Base-by-base conservation (phyloP, 92 coral and sea anemone species). In the Phenganax marumi region DNA sequence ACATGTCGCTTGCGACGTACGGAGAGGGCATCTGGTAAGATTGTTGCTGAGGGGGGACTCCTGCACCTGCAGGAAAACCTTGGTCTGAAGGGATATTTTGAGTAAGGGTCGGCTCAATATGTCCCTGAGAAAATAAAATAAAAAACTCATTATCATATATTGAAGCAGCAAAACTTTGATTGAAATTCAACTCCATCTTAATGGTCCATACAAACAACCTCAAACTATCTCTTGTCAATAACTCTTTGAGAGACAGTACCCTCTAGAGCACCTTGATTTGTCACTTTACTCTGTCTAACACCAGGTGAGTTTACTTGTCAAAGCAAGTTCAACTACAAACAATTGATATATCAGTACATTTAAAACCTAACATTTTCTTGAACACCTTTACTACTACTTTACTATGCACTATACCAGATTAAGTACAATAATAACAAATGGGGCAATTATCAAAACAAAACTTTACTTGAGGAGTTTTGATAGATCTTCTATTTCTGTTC, bases 1-100 rank as follows among this genome's bases (percentile, higher is more conserved):
- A 78, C 83, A 62, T 18, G n/a, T 78, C 73, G 49, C 72, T 56
- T 8, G 73, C 7, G 60, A 78, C 60, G 22, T 78, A 78, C 22
- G 54, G 83, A 14, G 83, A 78, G 58, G 46, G 72, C 73, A 78
- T 77, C 50, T 39, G 72, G 82, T 33, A 77, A 62, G 71, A 71
- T 61, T 22, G 64, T 56, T 61, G 83, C 8, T 47, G 53, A 7
- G 83, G 17, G 3, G 58, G 24, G 52, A 60, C 60, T 39, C 56
- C 63, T 4, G 80, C 46, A 3, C 7, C 73, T 6, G 50, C 21
- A 1, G 73, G 33, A 78, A 78, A 78, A 21, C 9, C 19, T 62
- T 61, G 83, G 21, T 78, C 83, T 23, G 66, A 22, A n/a, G 54
- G 33, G 58, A 78, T 46, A 58, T n/a, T 78, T 62, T 60, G 83